A percentile compares a stretch with the other conserved stretches of the same genome.
Conservation (phyloP, 2,797 vertebrate species). For the Acanthurus lineatus region DNA sequence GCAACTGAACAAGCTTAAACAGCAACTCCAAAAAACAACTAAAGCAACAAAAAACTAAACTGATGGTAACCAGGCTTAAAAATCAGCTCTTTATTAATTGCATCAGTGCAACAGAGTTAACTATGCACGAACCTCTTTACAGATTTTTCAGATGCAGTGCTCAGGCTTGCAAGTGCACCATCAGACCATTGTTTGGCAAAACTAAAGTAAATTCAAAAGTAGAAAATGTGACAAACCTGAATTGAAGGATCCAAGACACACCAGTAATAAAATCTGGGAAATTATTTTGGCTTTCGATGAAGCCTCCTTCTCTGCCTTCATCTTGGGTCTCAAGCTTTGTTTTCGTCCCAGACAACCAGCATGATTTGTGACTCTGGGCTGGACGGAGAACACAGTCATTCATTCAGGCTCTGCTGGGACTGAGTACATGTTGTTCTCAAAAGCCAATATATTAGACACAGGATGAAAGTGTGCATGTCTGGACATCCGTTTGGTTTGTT, state of each 20-base stretch:
- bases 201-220: background rate
- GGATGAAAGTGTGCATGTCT: slow-evolving; percentile 58
- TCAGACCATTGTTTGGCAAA: background rate
- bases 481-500: slow-evolving; percentile 6
- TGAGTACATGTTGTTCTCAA: slow-evolving; percentile 84
- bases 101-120: background rate
- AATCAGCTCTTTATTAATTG: background rate
- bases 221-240: slow-evolving; percentile 86
- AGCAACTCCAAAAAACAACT: background rate
- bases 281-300: slow-evolving; percentile 77
- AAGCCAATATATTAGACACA: slow-evolving; percentile 72
- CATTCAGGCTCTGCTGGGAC: slow-evolving; percentile 85
- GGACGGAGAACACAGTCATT: slow-evolving; percentile 86
- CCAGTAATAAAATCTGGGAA: slow-evolving; percentile 79
- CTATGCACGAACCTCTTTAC: background rate
- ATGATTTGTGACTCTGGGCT: slow-evolving; percentile 90
- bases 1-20: no score
- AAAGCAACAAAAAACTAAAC: background rate
- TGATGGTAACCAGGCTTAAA: background rate
- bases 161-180: background rate
- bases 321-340: slow-evolving; percentile 89
- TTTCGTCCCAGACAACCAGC: slow-evolving; percentile 87
- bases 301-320: slow-evolving; percentile 89
- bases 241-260: slow-evolving; percentile 81
- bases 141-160: background rate